Base-by-base conservation (phyloP, 1,140 invertebrate genomes). In the Drosophila pruinosa region DNA sequence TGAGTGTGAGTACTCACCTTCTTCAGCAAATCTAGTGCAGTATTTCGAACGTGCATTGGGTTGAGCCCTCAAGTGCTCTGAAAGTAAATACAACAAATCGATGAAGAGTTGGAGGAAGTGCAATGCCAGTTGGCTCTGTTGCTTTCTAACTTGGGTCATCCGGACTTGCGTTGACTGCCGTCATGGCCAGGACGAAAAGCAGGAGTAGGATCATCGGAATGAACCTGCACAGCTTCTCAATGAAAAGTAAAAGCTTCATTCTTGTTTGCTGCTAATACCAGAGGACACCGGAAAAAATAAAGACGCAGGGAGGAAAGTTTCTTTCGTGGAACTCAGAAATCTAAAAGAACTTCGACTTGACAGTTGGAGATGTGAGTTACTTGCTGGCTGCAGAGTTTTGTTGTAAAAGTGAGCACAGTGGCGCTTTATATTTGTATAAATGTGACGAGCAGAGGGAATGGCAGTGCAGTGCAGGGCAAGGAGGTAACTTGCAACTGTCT, bases 231-330 rank as follows among this genome's bases (percentile, higher is more conserved):
- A 62, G 36, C 8, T 7, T 10, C 41, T 31, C 34, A 6, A 50
- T 48, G 64, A 28, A 82, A 78, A 83, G 65, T 75, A 83, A 73
- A 83, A 83, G 75, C 80, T 76, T 62, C 80, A 79, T 72, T 70
- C 36, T n/a, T 43, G 58, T 36, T 64, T 39, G 48, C 71, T 41
- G 28, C 24, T 45, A 28, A 43, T 58, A 71, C 21, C 10, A 26
- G 12, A 26, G 70, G 70, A 76, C 56, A 64, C 31, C 10, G 68
- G 6, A 15, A 48, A 8, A 48, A 17, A 48, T 8, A 6, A 3
- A 17, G 10, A 28, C 24, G 22, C 24, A 47, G n/a, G 17, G 10
- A 17, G 14, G n/a, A 58, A 58, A 58, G 26, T 58, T 58, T 21
- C 26, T 58, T 58, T 21, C 26, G 15, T 10, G 10, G 47, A 50